Conservation (phyloP, 2,113 vertebrate genomes). For the Tachycineta bicolor region DNA sequence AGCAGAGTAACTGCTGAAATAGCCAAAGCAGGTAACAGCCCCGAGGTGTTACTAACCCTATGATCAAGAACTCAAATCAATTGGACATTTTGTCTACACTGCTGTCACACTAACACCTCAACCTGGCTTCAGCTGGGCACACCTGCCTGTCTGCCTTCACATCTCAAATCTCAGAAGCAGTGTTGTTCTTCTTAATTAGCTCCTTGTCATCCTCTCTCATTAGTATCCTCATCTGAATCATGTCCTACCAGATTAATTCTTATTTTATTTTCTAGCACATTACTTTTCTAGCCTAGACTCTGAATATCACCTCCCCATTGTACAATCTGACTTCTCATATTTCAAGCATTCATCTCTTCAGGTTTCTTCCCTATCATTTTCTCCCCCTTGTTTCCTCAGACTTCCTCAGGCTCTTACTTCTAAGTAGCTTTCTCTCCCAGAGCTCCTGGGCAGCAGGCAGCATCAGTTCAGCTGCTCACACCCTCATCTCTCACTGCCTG, state of each 20-base stretch:
- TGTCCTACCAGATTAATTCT: accelerated
- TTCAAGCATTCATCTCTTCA: not conserved
- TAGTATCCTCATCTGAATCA: not conserved
- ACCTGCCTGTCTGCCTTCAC: not conserved
- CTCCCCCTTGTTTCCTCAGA: not conserved
- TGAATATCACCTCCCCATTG: not conserved
- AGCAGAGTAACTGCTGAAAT: not conserved
- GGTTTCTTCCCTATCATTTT: not conserved
- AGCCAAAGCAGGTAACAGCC: not conserved
- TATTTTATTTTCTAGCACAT: not conserved
- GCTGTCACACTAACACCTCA: not conserved
- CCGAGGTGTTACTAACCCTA: accelerated
- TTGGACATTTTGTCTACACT: accelerated
- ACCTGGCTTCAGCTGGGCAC: not conserved
- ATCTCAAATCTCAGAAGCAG: not conserved
- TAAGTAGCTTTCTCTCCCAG: not conserved
- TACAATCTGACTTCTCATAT: not conserved
- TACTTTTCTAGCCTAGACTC: not conserved
- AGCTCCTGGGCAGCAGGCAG: not conserved
- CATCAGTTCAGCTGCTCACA: not conserved
- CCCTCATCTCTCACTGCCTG: not conserved
- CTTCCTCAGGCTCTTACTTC: not conserved
- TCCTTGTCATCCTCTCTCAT: not conserved
- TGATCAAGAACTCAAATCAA: not conserved
- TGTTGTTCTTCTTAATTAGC: not conserved